phyloP scores from a whole-genome alignment of 2,113 vertebrate species.

The Eretmochelys imbricata region DNA sequence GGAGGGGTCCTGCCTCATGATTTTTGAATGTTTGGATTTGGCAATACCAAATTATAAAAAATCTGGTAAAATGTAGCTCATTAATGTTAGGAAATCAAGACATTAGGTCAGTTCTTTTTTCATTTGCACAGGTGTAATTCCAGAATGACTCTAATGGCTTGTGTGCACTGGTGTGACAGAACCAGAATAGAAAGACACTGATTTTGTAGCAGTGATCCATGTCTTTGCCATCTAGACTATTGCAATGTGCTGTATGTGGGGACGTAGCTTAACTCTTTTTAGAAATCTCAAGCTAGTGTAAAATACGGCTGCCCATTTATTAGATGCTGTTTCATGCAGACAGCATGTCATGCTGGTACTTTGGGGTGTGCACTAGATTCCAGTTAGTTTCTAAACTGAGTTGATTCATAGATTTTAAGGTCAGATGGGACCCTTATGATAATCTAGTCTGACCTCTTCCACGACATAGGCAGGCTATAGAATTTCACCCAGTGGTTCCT shows the following conservation, averaged over 20 bases:
- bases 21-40: constrained; percentile 36
- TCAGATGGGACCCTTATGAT: background rate
- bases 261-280: background rate
- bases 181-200: constrained; percentile 14
- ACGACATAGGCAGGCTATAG: background rate
- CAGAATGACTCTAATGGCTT: constrained; percentile 46
- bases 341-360: background rate
- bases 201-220: background rate
- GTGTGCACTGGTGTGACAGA: constrained; percentile 6
- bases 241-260: background rate
- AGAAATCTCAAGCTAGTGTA: background rate
- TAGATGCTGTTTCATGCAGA: background rate
- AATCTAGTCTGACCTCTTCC: background rate
- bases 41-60: constrained; percentile 49
- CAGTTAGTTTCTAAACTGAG: background rate
- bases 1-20: constrained; percentile 39
- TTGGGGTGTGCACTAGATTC: background rate
- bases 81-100: constrained; percentile 63
- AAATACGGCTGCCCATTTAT: background rate
- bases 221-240: background rate
- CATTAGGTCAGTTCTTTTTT: constrained; percentile 60
- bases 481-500: background rate
- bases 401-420: background rate
- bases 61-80: constrained; percentile 62
- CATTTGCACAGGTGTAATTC: constrained; percentile 51